Evolutionary conservation across 1,140 invertebrate genomes (phyloP).

Genomic region (Bombus breviceps): DNA sequence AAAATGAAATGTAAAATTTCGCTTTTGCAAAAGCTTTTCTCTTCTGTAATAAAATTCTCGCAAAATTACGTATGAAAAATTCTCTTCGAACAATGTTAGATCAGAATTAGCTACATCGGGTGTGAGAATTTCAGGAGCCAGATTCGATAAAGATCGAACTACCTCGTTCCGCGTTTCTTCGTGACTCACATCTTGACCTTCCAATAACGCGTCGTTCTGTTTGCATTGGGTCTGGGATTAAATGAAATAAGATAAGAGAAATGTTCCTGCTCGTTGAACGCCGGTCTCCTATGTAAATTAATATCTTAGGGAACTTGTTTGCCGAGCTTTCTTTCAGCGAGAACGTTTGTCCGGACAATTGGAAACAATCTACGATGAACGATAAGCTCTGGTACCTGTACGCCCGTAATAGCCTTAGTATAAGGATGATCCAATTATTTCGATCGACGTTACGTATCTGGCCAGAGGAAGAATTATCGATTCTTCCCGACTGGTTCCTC

Average conservation of each 20-base stretch:
- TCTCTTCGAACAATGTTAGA: no score
- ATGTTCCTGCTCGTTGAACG: constrained; percentile 15
- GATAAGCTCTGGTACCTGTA: constrained; percentile 39
- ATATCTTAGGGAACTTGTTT: constrained; percentile 32
- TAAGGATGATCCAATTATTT: constrained; percentile 60
- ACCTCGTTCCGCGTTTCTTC: background rate
- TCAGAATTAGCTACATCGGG: no score
- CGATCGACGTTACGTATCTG: constrained; percentile 53
- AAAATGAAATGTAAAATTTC: no score
- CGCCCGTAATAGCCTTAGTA: constrained; percentile 46
- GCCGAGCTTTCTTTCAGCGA: background rate
- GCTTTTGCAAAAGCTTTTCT: no score
- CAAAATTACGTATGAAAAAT: no score
- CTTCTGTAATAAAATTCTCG: no score
- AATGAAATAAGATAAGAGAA: constrained; percentile 49
- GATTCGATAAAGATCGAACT: constrained; percentile 2
- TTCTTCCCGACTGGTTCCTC: constrained; percentile 32
- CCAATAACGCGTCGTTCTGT: constrained; percentile 7
- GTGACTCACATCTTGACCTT: background rate
- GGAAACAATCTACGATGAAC: constrained; percentile 55
- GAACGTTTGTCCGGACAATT: constrained; percentile 45
- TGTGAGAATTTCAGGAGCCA: background rate
- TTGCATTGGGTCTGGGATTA: constrained; percentile 22
- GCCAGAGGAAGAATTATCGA: constrained; percentile 46
- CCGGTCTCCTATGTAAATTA: constrained; percentile 36